Conservation (phyloP, 2,797 vertebrate genomes). For the Melopsittacus undulatus region DNA sequence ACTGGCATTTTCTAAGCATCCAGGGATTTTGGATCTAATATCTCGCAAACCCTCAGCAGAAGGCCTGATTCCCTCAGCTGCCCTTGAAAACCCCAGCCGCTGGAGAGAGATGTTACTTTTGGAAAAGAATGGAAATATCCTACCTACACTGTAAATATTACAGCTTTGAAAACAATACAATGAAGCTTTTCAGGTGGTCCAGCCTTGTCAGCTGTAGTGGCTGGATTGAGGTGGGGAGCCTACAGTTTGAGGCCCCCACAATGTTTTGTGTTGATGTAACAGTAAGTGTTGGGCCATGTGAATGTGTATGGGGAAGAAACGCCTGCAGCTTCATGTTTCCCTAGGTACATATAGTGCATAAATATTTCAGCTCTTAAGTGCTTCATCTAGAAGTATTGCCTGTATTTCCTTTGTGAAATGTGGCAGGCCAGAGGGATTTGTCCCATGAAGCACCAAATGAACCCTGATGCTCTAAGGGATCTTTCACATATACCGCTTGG, state of each 20-base stretch:
- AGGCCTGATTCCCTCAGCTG: not conserved
- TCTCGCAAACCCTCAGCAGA: not conserved
- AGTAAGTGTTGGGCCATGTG: not conserved
- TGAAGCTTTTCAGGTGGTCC: not conserved
- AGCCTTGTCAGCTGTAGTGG: not conserved
- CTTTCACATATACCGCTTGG: not conserved
- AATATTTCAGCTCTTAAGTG: slow-evolving; percentile 4
- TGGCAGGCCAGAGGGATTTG: not conserved
- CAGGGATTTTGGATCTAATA: not conserved
- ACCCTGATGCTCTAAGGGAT: not conserved
- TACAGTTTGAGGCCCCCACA: not conserved
- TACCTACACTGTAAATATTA: not conserved
- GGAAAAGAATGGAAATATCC: not conserved
- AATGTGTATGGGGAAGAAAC: not conserved
- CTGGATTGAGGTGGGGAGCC: not conserved
- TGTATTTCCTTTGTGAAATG: not conserved
- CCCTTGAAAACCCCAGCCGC: not conserved
- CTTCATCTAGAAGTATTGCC: not conserved
- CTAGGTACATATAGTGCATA: not conserved
- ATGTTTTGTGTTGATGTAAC: not conserved
- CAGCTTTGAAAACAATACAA: not conserved
- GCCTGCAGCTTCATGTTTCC: not conserved
- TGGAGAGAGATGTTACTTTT: not conserved
- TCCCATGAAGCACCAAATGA: not conserved
- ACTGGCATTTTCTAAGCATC: not conserved